A percentile compares a stretch with the other conserved stretches of the same genome.
Conservation (phyloP, 2,888 invertebrate species). For the Melieria crassipennis region DNA sequence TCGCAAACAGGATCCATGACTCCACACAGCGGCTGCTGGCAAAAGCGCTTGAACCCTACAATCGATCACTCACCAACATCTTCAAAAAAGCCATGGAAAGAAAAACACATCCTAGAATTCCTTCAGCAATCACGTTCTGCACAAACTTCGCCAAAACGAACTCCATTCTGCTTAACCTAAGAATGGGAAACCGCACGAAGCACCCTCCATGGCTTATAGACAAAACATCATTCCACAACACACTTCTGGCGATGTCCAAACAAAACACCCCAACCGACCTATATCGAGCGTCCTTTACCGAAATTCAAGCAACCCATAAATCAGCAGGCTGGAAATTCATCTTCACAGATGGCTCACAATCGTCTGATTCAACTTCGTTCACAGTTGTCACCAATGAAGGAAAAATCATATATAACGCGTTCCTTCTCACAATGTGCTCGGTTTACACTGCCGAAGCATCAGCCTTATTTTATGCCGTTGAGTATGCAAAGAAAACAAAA, state of each 20-base stretch:
- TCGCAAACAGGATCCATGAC: too few species aligned
- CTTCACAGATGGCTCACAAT: neutral
- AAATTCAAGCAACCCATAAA: neutral
- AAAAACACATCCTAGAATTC: too few species aligned
- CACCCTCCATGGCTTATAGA: neutral
- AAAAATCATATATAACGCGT: neutral
- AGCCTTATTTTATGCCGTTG: neutral
- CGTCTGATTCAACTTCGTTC: neutral
- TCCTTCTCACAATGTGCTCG: conserved; percentile 1
- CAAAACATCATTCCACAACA: neutral
- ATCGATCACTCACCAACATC: too few species aligned
- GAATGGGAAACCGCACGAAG: neutral
- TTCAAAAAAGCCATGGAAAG: too few species aligned
- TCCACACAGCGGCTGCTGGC: too few species aligned
- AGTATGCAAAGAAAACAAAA: neutral
- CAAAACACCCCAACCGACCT: neutral
- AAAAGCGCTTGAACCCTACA: too few species aligned
- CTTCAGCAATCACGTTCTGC: too few species aligned
- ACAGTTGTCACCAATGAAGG: neutral
- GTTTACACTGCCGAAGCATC: neutral
- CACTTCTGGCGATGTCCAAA: neutral
- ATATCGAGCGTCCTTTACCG: neutral
- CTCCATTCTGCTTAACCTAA: too few species aligned
- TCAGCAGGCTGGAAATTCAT: neutral
- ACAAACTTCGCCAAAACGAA: too few species aligned